phyloP scores from a whole-genome alignment of 2,113 vertebrate species.

The Rhinichthys klamathensis region DNA sequence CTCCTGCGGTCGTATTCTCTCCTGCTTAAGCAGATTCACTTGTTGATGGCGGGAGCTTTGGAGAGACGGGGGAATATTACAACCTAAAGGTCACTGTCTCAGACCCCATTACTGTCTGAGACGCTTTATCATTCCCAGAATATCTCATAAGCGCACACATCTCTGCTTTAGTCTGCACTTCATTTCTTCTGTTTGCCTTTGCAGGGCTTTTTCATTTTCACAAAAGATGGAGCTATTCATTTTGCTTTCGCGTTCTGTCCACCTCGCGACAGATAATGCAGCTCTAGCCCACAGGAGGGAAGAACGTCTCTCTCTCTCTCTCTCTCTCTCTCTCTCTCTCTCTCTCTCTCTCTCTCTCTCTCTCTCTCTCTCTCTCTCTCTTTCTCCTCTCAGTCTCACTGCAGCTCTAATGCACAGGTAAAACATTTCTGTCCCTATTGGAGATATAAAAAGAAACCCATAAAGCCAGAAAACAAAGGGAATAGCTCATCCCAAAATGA shows the following conservation, averaged over 20 bases:
- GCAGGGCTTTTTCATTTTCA: slow-evolving; percentile 51
- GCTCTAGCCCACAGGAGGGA: slow-evolving; percentile 42
- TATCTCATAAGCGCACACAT: slow-evolving; percentile 41
- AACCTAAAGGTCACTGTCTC: slow-evolving; percentile 23
- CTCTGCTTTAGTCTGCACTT: slow-evolving; percentile 36
- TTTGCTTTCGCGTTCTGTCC: slow-evolving; percentile 46
- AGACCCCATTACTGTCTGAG: slow-evolving; percentile 19
- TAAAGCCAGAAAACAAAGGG: slow-evolving; percentile 38
- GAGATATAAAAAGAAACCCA: slow-evolving; percentile 53
- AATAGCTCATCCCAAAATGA: neutral
- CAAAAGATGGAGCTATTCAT: slow-evolving; percentile 57
- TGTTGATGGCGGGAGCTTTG: slow-evolving; percentile 31
- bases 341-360: no score
- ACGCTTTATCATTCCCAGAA: slow-evolving; percentile 15
- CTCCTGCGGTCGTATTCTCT: neutral
- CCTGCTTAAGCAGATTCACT: slow-evolving; percentile 9
- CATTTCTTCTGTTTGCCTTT: slow-evolving; percentile 47
- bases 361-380: no score
- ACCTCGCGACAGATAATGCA: slow-evolving; percentile 39
- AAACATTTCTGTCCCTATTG: slow-evolving; percentile 40
- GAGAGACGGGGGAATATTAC: slow-evolving; percentile 29
- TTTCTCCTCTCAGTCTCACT: slow-evolving; percentile 4
- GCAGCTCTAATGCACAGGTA: slow-evolving; percentile 43
- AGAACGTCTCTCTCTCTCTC: slow-evolving; percentile 7
- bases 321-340: neutral